Evolutionary conservation across 2,113 vertebrate species (phyloP).

Genomic region (Urocolius indicus): DNA sequence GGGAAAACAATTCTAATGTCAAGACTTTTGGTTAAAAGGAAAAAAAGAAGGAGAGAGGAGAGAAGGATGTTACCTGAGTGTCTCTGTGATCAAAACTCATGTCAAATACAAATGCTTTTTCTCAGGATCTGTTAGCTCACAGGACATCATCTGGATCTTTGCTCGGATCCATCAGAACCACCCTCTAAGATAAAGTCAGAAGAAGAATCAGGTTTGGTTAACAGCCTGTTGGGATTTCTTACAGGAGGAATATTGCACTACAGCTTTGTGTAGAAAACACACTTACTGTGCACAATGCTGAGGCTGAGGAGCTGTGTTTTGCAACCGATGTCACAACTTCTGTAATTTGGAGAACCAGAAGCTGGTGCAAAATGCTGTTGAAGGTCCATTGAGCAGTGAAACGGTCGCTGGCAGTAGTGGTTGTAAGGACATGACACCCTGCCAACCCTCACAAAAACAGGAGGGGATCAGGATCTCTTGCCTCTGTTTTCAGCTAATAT

Average conservation of each 20-base stretch:
- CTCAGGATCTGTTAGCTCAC: constrained; percentile 59
- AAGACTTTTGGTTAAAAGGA: neutral
- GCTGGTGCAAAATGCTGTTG: neutral
- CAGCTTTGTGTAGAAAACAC: neutral
- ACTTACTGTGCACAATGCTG: rapidly evolving
- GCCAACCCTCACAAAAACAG: neutral
- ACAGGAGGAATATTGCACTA: neutral
- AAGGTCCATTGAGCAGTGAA: neutral
- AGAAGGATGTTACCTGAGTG: constrained; percentile 57
- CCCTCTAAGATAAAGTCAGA: constrained; percentile 25
- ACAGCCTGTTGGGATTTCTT: neutral
- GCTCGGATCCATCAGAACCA: constrained; percentile 66
- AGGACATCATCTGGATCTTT: constrained; percentile 57
- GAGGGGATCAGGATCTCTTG: neutral
- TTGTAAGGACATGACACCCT: neutral
- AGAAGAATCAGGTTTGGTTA: rapidly evolving
- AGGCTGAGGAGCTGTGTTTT: neutral
- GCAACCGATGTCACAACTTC: neutral
- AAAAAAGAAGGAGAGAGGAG: too few relatives aligned
- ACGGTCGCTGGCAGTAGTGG: rapidly evolving
- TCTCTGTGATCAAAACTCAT: constrained; percentile 57
- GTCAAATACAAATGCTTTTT: constrained; percentile 74
- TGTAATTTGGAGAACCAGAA: neutral
- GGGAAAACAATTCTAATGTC: neutral
- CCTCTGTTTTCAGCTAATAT: neutral